Conservation (phyloP, 2,888 invertebrate species). For the Dicranocentrus wangi region DNA sequence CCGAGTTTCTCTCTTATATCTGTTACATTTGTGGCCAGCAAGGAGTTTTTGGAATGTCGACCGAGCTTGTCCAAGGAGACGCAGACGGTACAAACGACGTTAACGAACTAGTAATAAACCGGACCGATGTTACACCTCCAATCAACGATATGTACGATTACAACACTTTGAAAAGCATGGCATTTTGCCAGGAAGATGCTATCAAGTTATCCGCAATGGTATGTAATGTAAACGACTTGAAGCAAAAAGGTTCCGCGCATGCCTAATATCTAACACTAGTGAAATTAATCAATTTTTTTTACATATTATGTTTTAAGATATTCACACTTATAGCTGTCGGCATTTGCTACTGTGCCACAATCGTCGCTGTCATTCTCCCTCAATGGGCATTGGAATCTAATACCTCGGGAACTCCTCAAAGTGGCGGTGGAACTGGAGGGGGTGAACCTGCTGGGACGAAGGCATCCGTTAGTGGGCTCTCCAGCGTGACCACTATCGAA, state of each 20-base stretch:
- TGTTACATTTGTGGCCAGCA: neutral
- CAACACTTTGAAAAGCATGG: neutral
- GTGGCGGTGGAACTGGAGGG: neutral
- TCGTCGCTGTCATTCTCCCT: neutral
- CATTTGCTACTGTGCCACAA: neutral
- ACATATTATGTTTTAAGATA: neutral
- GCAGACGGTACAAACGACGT: too few relatives aligned
- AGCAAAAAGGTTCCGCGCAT: too few relatives aligned
- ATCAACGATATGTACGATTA: neutral
- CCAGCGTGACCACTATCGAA: too few relatives aligned
- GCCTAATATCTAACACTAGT: neutral
- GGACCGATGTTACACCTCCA: neutral
- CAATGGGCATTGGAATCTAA: neutral
- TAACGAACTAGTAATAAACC: neutral
- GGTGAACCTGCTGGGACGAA: too few relatives aligned
- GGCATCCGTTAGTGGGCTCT: too few relatives aligned
- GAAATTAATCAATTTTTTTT: neutral
- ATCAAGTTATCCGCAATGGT: neutral
- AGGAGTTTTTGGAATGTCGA: neutral
- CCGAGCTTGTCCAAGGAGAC: neutral
- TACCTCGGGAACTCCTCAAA: too few relatives aligned
- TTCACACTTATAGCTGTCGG: neutral
- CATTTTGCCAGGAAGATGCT: neutral
- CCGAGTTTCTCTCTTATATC: neutral
- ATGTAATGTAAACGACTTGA: neutral